Evolutionary conservation across 2,113 vertebrate species (phyloP).

Genomic region (Amblyornis subalaris): DNA sequence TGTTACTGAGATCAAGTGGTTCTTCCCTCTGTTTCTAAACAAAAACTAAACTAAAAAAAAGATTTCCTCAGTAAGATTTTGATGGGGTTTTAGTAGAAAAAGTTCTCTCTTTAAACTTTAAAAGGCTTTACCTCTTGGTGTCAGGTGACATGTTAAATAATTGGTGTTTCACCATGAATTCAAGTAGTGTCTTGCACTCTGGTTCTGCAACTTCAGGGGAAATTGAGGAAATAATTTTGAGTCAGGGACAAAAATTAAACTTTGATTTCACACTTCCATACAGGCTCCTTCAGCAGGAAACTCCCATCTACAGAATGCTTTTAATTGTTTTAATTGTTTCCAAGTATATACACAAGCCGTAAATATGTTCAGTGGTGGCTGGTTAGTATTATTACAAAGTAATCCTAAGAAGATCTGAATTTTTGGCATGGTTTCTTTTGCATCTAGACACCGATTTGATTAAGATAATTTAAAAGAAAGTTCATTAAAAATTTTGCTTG

Average conservation of each 20-base stretch:
- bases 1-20: neutral
- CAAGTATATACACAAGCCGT: neutral
- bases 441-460: neutral
- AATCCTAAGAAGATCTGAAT: neutral
- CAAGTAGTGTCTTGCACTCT: neutral
- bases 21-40: neutral
- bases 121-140: neutral
- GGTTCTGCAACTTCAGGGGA: neutral
- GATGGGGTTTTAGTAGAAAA: neutral
- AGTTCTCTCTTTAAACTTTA: neutral
- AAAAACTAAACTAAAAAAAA: no score
- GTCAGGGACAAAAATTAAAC: neutral
- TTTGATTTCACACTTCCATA: neutral
- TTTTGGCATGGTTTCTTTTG: neutral
- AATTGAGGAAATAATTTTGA: neutral
- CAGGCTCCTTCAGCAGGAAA: neutral
- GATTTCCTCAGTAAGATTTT: neutral
- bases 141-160: neutral
- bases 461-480: neutral
- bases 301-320: neutral
- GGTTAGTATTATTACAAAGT: neutral
- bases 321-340: neutral
- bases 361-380: neutral
- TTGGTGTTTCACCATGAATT: neutral
- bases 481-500: neutral